Base-by-base conservation (phyloP, 1,140 invertebrate genomes). In the Calephelis virginiensis region DNA sequence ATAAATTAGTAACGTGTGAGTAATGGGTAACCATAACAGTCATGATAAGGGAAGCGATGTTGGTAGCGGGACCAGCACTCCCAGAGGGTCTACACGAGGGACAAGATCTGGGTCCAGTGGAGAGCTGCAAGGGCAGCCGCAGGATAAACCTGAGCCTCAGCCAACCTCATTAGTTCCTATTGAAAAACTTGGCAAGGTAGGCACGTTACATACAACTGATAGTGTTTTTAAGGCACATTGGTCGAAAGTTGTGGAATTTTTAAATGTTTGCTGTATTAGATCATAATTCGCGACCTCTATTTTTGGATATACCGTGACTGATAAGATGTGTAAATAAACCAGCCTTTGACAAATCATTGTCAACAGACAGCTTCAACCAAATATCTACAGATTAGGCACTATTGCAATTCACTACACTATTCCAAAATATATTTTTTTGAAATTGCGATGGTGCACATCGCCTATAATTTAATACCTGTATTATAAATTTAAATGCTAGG, bases 141-240 rank as follows among this genome's bases (percentile, higher is more conserved):
- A 73, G 28, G 83, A 87, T 62, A 89, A 82, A 65, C 69, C 69
- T 14, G 93, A 92, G 77, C 86, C 90, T 49, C 92, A 71, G n/a
- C 61, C 72, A 61, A 67, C 92, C 74, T 94, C 94, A 50, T 92
- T 95, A 72, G 91, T 95, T 67, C 94, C 95, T 1, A 92, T 95
- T 45, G 95, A 95, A 76, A 94, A 93, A 80, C 87, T 96, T 63
- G 92, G 94, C 14, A 95, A 95, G 92, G 94, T 94, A 88, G 89
- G 17, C n/a, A 6, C 12, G 37, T 59, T 8, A 8, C 8, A 7
- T 59, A 59, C 6, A 1, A 10, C 12, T n/a, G 12, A 2, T 38
- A 4, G 28, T 59, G 28, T 37, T 13, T n/a, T 37, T n/a, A 38
- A 8, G 5, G 7, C 0, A 38, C 11, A 37, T 8, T 8, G 37